Evolutionary conservation across 2,888 invertebrate species (phyloP).

Genomic region (Mongoloraphidia duomilia): DNA sequence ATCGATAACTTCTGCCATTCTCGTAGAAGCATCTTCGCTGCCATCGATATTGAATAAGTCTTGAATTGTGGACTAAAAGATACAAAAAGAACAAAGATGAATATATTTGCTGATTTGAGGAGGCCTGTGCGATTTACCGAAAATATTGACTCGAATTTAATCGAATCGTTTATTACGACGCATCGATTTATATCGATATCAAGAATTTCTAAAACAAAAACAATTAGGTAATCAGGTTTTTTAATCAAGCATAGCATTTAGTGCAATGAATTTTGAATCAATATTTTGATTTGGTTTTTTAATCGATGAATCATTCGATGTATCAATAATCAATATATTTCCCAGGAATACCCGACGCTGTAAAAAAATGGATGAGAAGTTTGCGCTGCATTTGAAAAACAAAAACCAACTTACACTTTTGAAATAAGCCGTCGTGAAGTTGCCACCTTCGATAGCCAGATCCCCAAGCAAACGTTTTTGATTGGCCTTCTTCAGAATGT

Average conservation of each 20-base stretch:
- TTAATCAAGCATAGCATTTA: no score
- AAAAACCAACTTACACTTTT: constrained; percentile 47
- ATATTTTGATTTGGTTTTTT: background rate
- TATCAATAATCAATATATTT: constrained; percentile 9
- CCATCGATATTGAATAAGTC: constrained; percentile 76
- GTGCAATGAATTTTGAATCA: no score
- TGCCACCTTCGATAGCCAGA: constrained; percentile 96
- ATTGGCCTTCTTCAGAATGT: constrained; percentile 96
- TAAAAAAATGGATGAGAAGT: constrained; percentile 4
- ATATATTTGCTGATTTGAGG: constrained; percentile 1
- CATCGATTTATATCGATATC: no score
- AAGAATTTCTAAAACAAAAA: no score
- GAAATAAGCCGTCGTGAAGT: constrained; percentile 95
- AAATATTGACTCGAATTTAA: background rate
- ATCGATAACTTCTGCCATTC: constrained; percentile 43
- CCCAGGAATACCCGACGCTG: constrained; percentile 1
- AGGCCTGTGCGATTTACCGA: background rate
- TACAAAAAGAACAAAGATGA: constrained; percentile 8
- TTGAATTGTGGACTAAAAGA: constrained; percentile 66
- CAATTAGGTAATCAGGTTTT: no score
- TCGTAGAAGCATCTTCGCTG: constrained; percentile 39
- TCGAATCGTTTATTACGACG: no score
- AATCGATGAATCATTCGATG: background rate
- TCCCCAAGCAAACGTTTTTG: constrained; percentile 93
- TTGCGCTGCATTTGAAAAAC: background rate